Base-by-base conservation (phyloP, 2,113 vertebrate species). In the Rattus norvegicus region DNA sequence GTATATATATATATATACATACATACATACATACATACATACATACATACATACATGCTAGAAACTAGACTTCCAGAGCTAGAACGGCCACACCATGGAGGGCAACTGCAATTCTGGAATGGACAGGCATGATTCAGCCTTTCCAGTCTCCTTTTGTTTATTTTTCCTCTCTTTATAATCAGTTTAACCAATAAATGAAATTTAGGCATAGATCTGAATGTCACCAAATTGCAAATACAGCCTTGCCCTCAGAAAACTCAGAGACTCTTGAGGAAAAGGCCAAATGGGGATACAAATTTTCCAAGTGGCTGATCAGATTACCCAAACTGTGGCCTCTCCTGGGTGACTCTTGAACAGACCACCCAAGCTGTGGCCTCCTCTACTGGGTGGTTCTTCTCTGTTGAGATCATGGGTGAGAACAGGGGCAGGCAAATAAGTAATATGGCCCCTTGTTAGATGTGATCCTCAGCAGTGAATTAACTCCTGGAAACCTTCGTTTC, bases 141-240 rank as follows among this genome's bases (percentile, higher is more conserved):
- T 20, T 67, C 7, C 75, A 39, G 30, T 13, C 4, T 36, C 56
- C 43, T 30, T 87, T 91, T 91, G 73, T 65, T 95, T 93, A 67
- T 77, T 95, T 96, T 97, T 67, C 83, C 92, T 77, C 76, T 94
- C 61, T 17, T 80, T 67, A 30, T 90, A 86, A 90, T 61, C 80
- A 6, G 79, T 84, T 95, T 88, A 90, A 95, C 89, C 26, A 89
- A 83, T 85, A 91, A 94, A 80, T 93, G 84, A 85, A 90, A 96
- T 92, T 92, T 94, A 61, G 75, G 70, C 75, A 54, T 80, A 63
- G 49, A 85, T 92, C 93, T 96, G 59, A 73, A 87, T 63, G 20
- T 91, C 73, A 56, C 67, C 79, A 70, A 97, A 92, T 79, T 84
- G 90, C 56, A 95, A 92, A 95, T 92, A 61, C 11, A 36, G 63